Evolutionary conservation across 2,797 vertebrate species (phyloP), one percentile per base, ranked within the genome.

Genomic region (Gobio occitaniae): DNA sequence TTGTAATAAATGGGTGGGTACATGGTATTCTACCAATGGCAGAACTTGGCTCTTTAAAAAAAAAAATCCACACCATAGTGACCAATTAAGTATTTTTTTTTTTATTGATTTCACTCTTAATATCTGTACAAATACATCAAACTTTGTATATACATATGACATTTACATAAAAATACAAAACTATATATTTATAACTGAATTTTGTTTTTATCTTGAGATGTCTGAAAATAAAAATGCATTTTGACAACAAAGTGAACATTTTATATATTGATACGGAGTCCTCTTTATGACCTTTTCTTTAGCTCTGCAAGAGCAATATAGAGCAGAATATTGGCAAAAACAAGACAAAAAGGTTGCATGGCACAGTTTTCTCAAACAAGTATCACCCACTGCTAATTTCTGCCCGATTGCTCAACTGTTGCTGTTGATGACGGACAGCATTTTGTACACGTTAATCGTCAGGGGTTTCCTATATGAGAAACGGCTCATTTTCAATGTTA

Each of bases 121-220:
- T 98, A 97, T 99, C 98, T 99, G 97, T 99, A 99, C 97, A 99
- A 98, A 99, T 99, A 98, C 97, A 97, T 97, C 98, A 98, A 98
- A 99, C 97, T 96, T 98, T 99, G 96, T 99, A 99, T 99, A 97
- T 99, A 99, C 98, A 99, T 97, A 97, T 97, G 97, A 99, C 98
- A 99, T 99, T 99, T 99, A 99, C 98, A 99, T 98, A 97, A 99
- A 99, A 99, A 98, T 99, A 99, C 97, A 99, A 98, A 99, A 99
- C 98, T 99, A 99, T 99, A 98, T 99, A 98, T 99, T 97, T 98
- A 95, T 93, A 97, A 98, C 97, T 97, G 97, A 98, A 97, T 97
- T 98, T 97, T 97, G 97, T 98, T 97, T 98, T 98, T 97, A 96
- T 98, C 95, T 97, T 96, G 93, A 95, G 97, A 97, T 97, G 96